Evolutionary conservation across 2,888 invertebrate genomes (phyloP).

Genomic region (Latrodectus hesperus): DNA sequence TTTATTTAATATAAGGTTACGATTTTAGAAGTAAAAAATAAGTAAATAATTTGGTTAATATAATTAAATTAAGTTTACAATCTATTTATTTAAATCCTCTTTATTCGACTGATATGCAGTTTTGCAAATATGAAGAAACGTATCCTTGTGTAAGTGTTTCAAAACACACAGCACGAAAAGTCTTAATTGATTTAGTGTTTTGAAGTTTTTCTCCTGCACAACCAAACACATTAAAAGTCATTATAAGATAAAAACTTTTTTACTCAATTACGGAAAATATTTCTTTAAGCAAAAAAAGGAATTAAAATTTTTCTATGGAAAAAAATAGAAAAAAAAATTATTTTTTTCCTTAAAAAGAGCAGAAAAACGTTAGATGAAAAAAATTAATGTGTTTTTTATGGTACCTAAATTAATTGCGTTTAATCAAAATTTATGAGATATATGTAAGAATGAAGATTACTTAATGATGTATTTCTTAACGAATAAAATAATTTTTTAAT

Average conservation of each 20-base stretch:
- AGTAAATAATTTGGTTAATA: too few relatives aligned
- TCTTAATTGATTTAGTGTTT: constrained; percentile 1
- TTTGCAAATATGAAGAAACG: too few relatives aligned
- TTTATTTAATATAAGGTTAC: too few relatives aligned
- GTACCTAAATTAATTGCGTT: constrained; percentile 66
- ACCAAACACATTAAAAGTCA: constrained; percentile 41
- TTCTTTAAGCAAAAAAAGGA: constrained; percentile 28
- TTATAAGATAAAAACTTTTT: constrained; percentile 44
- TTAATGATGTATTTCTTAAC: constrained; percentile 60
- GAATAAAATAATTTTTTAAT: constrained; percentile 7
- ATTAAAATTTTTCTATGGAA: constrained; percentile 21
- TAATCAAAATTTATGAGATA: constrained; percentile 69
- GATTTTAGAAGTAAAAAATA: too few relatives aligned
- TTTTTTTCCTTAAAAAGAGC: background rate
- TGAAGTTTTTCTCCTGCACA: background rate
- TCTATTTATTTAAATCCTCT: too few relatives aligned
- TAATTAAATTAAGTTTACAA: too few relatives aligned
- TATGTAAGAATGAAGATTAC: constrained; percentile 66
- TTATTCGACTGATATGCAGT: too few relatives aligned
- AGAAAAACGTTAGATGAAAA: constrained; percentile 32
- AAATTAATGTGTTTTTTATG: constrained; percentile 52
- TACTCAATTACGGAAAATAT: constrained; percentile 32
- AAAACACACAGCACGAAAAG: background rate
- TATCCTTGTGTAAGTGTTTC: background rate
- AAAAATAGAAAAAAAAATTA: constrained; percentile 32